Evolutionary conservation across 2,113 vertebrate species (phyloP), one percentile per base, ranked within the genome.

Genomic region (Aythya baeri): DNA sequence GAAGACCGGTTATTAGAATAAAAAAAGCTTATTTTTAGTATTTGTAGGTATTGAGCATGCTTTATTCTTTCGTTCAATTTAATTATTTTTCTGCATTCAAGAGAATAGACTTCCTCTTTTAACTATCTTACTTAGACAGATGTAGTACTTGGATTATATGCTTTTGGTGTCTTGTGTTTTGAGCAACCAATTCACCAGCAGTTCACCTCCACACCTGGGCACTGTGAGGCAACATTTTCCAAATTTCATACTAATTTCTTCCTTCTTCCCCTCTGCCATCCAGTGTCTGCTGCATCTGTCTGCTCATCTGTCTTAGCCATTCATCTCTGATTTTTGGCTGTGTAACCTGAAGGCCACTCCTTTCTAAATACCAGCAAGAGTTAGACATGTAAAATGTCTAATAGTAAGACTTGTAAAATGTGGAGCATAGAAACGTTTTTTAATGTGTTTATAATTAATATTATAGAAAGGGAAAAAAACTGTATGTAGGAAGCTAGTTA

Each of bases 141-240:
- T 59, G 8, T 27, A 61, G 34, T 11, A 44, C 4, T 50, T 57
- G 7, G 14, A 29, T 77, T 50, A 31, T 9, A 54, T 43, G 15
- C 7, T 67, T 6, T 71, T 29, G 5, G 5, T 27, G 25, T 32
- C 20, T 63, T 46, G 25, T 65, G 3, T 93, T 85, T 73, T 73
- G 38, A 83, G 21, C 23, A 65, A 73, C 7, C 29, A 20, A 58
- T 66, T 70, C 29, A 65, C 3, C 26, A 32, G 1, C 9, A 80
- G 5, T 61, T 73, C 17, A 75, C 2, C 0, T 2, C 3, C 0
- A 0, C 16, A 23, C 27, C 43, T 79, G n/a, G 36, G 7, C 6
- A 72, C 1, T 36, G 7, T 17, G 14, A 46, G 15, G 54, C 7
- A 13, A 46, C 13, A 3, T 75, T 84, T 87, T 67, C 32, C 7